Conservation (phyloP, 2,113 vertebrate species). For the Saguinus midas region DNA sequence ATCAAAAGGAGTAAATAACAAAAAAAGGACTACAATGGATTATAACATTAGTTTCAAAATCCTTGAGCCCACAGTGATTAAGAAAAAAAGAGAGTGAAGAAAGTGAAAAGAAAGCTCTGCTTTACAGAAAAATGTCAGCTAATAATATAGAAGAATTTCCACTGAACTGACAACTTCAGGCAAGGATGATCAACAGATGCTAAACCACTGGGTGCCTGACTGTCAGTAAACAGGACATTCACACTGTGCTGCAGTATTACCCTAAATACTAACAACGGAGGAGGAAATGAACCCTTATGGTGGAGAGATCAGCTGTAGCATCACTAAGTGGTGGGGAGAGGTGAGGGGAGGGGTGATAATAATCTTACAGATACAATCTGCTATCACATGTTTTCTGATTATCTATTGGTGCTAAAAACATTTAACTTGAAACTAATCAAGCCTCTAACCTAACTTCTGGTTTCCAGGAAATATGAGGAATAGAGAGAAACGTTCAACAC, state of each 20-base stretch:
- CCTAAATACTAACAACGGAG: not conserved
- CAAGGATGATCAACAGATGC: not conserved
- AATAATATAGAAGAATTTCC: not conserved
- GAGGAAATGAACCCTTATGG: not conserved
- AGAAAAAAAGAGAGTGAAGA: not conserved
- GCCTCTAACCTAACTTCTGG: not conserved
- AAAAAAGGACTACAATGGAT: not conserved
- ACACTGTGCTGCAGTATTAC: not conserved
- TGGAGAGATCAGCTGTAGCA: too few species aligned
- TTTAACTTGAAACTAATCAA: not conserved
- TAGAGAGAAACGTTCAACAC: not conserved
- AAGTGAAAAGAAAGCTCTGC: not conserved
- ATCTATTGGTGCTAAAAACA: not conserved
- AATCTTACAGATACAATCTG: not conserved
- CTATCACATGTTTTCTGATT: not conserved
- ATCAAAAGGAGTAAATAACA: not conserved
- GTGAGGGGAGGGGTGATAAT: too few species aligned
- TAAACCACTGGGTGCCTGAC: not conserved
- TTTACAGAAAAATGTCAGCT: not conserved
- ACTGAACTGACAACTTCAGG: not conserved
- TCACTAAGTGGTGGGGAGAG: not conserved
- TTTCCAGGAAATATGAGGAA: not conserved
- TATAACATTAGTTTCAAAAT: not conserved
- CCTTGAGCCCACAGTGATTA: not conserved
- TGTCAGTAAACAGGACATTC: not conserved